Percentiles rank a stretch among this genome's conserved stretches.
phyloP scores from a whole-genome alignment of 2,888 invertebrate genomes.

The Cryptus viduatorius region DNA sequence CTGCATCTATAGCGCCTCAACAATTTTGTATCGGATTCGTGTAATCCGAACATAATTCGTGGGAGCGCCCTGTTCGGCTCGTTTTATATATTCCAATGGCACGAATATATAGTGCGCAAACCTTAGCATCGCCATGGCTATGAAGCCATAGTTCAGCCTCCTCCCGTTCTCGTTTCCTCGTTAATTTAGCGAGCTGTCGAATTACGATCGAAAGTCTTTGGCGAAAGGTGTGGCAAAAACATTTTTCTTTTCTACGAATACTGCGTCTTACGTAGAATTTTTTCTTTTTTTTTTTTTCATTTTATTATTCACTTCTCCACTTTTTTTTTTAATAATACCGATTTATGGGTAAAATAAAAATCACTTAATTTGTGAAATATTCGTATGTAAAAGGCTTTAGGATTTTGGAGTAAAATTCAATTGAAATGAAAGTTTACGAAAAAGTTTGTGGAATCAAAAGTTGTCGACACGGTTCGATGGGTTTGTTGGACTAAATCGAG shows the following conservation, averaged over 20 bases:
- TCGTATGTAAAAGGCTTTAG: too few species aligned
- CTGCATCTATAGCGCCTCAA: conserved; percentile 3
- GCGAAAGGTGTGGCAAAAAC: conserved; percentile 22
- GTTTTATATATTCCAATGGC: not conserved
- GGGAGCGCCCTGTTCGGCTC: conserved; percentile 40
- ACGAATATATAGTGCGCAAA: not conserved
- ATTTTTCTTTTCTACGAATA: not conserved
- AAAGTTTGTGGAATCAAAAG: too few species aligned
- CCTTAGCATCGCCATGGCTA: not conserved
- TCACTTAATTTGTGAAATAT: too few species aligned
- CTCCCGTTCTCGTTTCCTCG: not conserved
- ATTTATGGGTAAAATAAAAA: too few species aligned
- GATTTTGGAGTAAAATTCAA: too few species aligned
- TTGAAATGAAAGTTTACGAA: too few species aligned
- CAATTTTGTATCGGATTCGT: conserved; percentile 32
- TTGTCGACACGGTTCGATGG: too few species aligned
- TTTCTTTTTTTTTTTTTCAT: not conserved
- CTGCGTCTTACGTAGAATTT: too few species aligned
- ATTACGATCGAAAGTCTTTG: conserved; percentile 19
- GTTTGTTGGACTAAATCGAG: too few species aligned
- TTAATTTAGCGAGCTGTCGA: conserved; percentile 19
- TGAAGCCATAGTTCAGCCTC: not conserved
- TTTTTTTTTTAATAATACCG: too few species aligned
- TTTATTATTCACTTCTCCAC: not conserved
- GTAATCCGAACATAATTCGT: conserved; percentile 47